Base-by-base conservation (phyloP, 2,113 vertebrate species). In the Irena cyanogastra region DNA sequence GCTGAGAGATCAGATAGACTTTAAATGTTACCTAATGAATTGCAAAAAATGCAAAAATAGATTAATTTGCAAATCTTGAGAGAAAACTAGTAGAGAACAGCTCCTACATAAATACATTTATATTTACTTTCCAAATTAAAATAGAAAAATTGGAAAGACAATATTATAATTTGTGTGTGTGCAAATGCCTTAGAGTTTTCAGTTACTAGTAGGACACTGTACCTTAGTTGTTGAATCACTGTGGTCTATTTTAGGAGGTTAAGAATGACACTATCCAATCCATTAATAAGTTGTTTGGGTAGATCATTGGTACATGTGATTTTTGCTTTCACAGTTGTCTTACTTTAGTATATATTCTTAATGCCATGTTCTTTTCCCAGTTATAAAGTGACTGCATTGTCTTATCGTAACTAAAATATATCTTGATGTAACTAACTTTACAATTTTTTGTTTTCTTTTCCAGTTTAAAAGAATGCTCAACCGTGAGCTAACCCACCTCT, bases 391-490 rank as follows among this genome's bases (percentile, higher is more conserved):
- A 53, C 18, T 52, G 7, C 10, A 6, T 85, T 80, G 94, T 95
- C 21, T 83, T 5, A n/a, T 42, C 13, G 30, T 56, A 77, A 52
- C 16, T 60, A n/a, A 94, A 92, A 52, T 64, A 59, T 23, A 21
- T 79, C 35, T 80, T 83, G n/a, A 37, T 71, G 44, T 37, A 4
- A 7, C 61, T 94, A 83, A 96, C 31, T 44, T 68, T 23, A 16
- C 0, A 0, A 7, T 69, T 54, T 74, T 64, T 87, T 66, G 6
- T 72, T 95, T 93, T 87, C 33, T 93, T 97, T 98, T 98, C 52
- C 97, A 99, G 99, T 99, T 99, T 97, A 99, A 99, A 97, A 99
- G 99, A 97, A 99, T 99, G 99, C 98, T 99, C 89, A 99, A 99
- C 96, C 98, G 99, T 92, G 99, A 99, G 96, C 98, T 99, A 77